Evolutionary conservation across 2,113 vertebrate genomes (phyloP), one percentile per base, ranked within the genome.

Genomic region (Salvelinus fontinalis): DNA sequence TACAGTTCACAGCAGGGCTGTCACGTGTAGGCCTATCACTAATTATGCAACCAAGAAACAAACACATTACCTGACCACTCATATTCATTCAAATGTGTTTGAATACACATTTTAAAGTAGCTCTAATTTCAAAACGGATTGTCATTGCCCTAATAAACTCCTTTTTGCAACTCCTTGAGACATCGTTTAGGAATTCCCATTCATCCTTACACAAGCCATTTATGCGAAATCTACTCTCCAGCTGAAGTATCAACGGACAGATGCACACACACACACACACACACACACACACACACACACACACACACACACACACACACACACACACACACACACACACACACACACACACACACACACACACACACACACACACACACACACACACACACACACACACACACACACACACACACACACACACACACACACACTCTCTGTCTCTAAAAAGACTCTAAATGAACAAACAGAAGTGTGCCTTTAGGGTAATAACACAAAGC

Each of bases 371-470:
- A 22, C 59, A 9, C n/a, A 62, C 59, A 24, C 13, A 62, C 59
- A 62, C 18, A 20, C 39, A 39, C 8, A 39, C 39, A 18, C 12
- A 54, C 3, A 22, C 59, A 9, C 59, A 62, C 59, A 24, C 13
- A 62, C 59, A 62, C 18, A 20, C 39, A 39, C 39, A 39, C 39
- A 18, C 12, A 54, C 13, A 22, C 59, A 9, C 59, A 62, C 59
- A 24, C 3, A 62, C 59, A 62, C 5, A 20, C 39, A 39, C 39
- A 9, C 39, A 2, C 31, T 6, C 27, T 27, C 2, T 27, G 1
- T 27, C 26, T 27, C 4, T 18, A 59, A 60, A 60, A n/a, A 22
- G 57, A 4, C 68, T 82, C 14, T 49, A 60, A 76, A 71, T 62
- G 66, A 59, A 54, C 26, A 51, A 44, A 1, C 71, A 29, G 16